Evolutionary conservation across 2,113 vertebrate species (phyloP), one percentile per base, ranked within the genome.

Genomic region (Petaurus breviceps): DNA sequence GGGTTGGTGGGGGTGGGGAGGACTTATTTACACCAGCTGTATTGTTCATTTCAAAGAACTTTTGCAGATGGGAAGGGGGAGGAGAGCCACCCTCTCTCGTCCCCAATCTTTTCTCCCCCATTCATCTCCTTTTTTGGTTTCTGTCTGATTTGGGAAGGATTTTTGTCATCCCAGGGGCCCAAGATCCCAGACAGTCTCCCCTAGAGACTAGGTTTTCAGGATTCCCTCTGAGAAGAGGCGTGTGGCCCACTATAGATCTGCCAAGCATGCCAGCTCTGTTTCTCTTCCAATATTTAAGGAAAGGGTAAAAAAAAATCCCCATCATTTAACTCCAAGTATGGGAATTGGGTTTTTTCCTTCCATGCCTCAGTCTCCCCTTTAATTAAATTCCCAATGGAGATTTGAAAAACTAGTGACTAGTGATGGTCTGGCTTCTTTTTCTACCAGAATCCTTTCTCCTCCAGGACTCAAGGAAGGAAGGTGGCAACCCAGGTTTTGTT

Each of bases 391-490:
- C 43, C 50, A 47, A 51, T 53, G 94, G 91, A 91, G 93, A 97
- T 97, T 97, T 96, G 96, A 95, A 98, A 96, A 98, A 97, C 97
- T 77, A 43, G n/a, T 84, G 68, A 19, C 68, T 84, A 43, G n/a
- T 23, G n/a, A 43, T 97, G 98, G 54, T 55, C 97, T 84, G 94
- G 91, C 97, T 97, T 96, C 92, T 95, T 95, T 93, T 94, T 68
- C 31, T 93, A 50, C 93, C 98, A 97, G 97, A 98, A 97, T 96
- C 96, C 97, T 97, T 97, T 98, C 96, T 98, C 98, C 97, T 98
- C 97, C 91, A 97, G 97, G 97, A 98, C 98, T 98, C 97, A 98
- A 98, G 98, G 98, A 98, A n/a, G 94, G 97, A 97, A 98, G 98
- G 97, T 97, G 91, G 97, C 55, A 53, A 97, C 96, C 95, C 95